Percentiles rank a stretch among this genome's conserved stretches.
Evolutionary conservation across 2,797 vertebrate species (phyloP).

Genomic region (Synaphobranchus kaupii): DNA sequence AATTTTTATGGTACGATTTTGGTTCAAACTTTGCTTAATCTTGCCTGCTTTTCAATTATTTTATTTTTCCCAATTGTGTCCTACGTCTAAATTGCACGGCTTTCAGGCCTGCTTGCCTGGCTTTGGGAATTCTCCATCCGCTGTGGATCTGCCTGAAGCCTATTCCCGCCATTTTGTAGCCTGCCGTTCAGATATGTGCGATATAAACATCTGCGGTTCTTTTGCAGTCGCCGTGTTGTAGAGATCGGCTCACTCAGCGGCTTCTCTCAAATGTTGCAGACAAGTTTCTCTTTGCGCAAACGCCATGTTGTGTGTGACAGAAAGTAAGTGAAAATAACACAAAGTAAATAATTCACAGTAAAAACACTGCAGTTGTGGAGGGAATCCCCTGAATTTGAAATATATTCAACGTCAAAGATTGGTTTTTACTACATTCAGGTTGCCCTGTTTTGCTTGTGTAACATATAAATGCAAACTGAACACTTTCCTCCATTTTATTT

Average conservation of each 20-base stretch:
- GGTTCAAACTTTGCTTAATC: background rate
- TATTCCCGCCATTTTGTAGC: background rate
- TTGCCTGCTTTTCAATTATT: background rate
- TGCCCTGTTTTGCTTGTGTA: background rate
- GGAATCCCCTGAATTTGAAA: background rate
- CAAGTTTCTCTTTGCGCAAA: background rate
- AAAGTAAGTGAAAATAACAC: background rate
- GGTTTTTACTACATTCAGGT: background rate
- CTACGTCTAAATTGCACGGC: background rate
- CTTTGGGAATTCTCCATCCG: background rate
- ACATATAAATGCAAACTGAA: background rate
- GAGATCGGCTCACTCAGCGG: background rate
- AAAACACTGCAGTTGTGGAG: no score
- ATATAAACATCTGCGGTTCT: background rate
- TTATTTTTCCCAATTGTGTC: background rate
- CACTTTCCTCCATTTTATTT: background rate
- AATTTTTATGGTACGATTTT: background rate
- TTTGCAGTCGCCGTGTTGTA: background rate
- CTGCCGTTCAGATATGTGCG: background rate
- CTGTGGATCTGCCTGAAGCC: background rate
- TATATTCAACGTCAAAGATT: background rate
- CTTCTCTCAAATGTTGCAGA: background rate
- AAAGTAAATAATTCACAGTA: no score
- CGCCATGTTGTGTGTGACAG: background rate
- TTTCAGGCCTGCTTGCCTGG: background rate